phyloP scores from a whole-genome alignment of 53 echinoderm and acorn worm species.

The Stichopus horrens region DNA sequence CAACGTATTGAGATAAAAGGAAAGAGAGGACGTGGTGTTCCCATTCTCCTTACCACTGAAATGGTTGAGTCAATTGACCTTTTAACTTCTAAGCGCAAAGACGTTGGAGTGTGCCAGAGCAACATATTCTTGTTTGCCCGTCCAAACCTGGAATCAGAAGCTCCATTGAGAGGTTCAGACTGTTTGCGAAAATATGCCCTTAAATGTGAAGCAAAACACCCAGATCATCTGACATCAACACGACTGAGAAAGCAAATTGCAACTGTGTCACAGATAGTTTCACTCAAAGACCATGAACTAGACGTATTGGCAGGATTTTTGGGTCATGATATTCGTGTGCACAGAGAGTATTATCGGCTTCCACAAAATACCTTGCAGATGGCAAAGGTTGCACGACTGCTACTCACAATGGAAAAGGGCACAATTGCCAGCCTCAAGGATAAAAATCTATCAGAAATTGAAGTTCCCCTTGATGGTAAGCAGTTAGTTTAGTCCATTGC shows the following conservation, averaged over 20 bases:
- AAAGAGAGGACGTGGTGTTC: conserved; percentile 56
- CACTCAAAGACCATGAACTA: conserved; percentile 3
- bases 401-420: conserved; percentile 25
- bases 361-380: conserved; percentile 24
- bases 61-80: conserved; percentile 38
- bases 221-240: conserved; percentile 10
- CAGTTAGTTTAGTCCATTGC: not conserved
- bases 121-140: conserved; percentile 60
- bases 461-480: conserved; percentile 32
- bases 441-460: conserved; percentile 9
- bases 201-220: not conserved
- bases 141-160: not conserved
- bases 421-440: not conserved
- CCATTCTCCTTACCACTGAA: conserved; percentile 56
- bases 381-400: conserved; percentile 16
- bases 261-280: conserved; percentile 24
- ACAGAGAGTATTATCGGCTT: conserved; percentile 14
- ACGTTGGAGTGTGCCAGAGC: conserved; percentile 45
- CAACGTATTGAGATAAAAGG: conserved; percentile 39
- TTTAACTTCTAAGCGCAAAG: conserved; percentile 30
- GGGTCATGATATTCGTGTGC: conserved; percentile 21
- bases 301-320: conserved; percentile 16
- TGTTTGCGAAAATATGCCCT: conserved; percentile 15
- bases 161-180: conserved; percentile 24
- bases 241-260: conserved; percentile 14